Percentiles rank a stretch among this genome's conserved stretches.
Conservation (phyloP, 2,797 vertebrate species). For the Australoheros facetus region DNA sequence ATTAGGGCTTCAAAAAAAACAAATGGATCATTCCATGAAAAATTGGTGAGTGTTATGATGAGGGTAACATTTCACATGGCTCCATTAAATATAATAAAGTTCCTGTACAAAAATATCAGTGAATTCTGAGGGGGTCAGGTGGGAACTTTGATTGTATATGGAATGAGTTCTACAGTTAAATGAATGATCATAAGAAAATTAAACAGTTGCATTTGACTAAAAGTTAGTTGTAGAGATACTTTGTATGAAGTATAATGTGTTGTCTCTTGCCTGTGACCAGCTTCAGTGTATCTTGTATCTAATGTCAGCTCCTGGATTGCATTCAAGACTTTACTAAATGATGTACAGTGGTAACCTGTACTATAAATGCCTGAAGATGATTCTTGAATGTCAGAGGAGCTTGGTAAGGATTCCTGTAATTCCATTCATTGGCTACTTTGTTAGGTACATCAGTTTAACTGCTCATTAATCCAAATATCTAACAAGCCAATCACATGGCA, state of each 20-base stretch:
- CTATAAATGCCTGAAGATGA: constrained; percentile 26
- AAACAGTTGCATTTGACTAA: constrained; percentile 25
- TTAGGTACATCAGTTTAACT: not conserved
- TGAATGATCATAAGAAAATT: constrained; percentile 11
- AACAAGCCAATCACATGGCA: not conserved
- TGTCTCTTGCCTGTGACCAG: not conserved
- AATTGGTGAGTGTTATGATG: not conserved
- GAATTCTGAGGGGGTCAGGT: not conserved
- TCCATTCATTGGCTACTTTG: not conserved
- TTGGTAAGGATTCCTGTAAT: constrained; percentile 32
- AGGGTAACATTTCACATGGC: not conserved
- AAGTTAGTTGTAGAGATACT: constrained; percentile 7
- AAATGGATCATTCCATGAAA: not conserved
- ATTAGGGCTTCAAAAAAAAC: constrained; percentile 59
- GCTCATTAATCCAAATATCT: not conserved
- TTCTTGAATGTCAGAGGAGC: constrained; percentile 12
- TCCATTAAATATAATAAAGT: not conserved
- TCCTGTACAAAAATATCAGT: not conserved
- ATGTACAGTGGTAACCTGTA: constrained; percentile 6
- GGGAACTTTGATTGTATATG: not conserved
- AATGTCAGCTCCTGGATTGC: constrained; percentile 30
- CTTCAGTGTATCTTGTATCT: constrained; percentile 23
- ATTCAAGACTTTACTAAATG: constrained; percentile 23
- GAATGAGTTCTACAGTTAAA: constrained; percentile 1
- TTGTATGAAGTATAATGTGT: not conserved